phyloP scores from a whole-genome alignment of 2,888 invertebrate genomes.

The Lydus trimaculatus region DNA sequence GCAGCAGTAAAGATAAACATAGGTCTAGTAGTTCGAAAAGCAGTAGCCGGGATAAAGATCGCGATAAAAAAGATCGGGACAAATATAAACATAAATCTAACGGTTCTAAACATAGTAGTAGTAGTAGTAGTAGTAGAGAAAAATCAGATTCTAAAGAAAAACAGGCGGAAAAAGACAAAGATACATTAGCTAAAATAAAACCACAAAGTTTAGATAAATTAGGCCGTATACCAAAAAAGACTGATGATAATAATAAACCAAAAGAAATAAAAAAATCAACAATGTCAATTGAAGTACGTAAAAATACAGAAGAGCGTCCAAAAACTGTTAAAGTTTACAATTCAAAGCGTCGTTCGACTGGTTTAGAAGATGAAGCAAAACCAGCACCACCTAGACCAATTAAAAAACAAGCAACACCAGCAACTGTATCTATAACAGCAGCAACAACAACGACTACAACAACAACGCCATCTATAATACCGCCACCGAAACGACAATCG shows the following conservation, averaged over 20 bases:
- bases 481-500: constrained; percentile 49
- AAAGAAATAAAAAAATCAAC: constrained; percentile 67
- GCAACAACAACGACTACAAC: background rate
- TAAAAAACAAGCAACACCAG: constrained; percentile 66
- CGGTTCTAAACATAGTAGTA: constrained; percentile 42
- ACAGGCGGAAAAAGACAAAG: constrained; percentile 73
- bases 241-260: constrained; percentile 57
- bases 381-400: constrained; percentile 82
- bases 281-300: constrained; percentile 82
- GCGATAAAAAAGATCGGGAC: constrained; percentile 49
- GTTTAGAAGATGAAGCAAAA: constrained; percentile 85
- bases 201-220: constrained; percentile 75
- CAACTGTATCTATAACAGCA: constrained; percentile 57
- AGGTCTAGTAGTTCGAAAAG: constrained; percentile 51
- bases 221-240: constrained; percentile 80
- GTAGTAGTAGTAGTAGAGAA: constrained; percentile 51
- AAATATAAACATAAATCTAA: constrained; percentile 51
- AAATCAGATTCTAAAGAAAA: constrained; percentile 61
- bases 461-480: background rate
- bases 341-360: constrained; percentile 91
- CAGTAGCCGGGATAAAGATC: constrained; percentile 54
- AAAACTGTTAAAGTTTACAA: constrained; percentile 93
- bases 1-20: constrained; percentile 45
- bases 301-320: constrained; percentile 74
- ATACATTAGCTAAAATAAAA: constrained; percentile 71